Evolutionary conservation across 2,797 vertebrate species (phyloP), one percentile per base, ranked within the genome.

Genomic region (Galaxias olidus): DNA sequence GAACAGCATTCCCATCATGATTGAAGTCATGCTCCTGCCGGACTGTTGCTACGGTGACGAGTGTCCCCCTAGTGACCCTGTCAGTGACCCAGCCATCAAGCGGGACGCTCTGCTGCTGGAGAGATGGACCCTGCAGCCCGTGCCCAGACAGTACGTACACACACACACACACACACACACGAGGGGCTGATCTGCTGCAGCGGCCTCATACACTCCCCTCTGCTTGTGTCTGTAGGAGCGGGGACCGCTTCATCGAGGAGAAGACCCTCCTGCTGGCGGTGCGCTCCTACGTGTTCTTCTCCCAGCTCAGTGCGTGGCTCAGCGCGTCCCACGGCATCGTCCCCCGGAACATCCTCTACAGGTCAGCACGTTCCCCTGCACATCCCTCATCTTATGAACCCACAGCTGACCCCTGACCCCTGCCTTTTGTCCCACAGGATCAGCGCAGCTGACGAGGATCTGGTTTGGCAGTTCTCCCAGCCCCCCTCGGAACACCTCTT

Each of bases 11-110:
- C 97, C 98, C 65, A 94, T 99, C 88, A 98, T 99, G 98, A 96
- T 99, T 70, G 97, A 99, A 91, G 96, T 99, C 89, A 97, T 98
- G 95, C 91, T 99, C 13, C 92, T 98, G 56, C 97, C 97, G 47
- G 97, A 99, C 92, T 99, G 98, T 93, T 99, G 98, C 92, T 98
- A 98, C 84, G 96, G 94, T 0, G 97, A 98, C 19, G 97, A 98
- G 78, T 96, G 95, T 59, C 94, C 95, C 62, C 92, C 93, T 41
- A 93, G 94, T 0, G 96, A 99, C 71, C 95, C 93, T 57, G 93
- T 98, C 76, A 95, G 94, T 18, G 96, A 98, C 89, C 97, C 97
- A 57, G 94, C 95, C 71, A 94, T 97, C 86, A 97, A 98, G 87
- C 97, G 97, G 90, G 98, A 99, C 63, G 96, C 96, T 1, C 82